A percentile compares a stretch with the other conserved stretches of the same genome.
Conservation (phyloP, 2,888 invertebrate species). For the Trissolcus japonicus region DNA sequence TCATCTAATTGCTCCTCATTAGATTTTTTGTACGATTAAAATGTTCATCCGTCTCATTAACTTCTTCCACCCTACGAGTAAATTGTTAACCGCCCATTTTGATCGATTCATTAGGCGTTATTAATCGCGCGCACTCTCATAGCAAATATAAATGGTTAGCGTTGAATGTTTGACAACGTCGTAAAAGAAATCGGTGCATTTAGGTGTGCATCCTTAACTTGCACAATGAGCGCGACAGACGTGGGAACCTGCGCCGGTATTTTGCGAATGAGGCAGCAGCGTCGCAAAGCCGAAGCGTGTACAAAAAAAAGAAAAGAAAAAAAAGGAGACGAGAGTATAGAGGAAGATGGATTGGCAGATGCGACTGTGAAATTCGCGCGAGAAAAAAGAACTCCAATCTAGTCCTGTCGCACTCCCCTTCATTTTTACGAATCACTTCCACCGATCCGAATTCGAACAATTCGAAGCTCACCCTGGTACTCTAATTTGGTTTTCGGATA, state of each 20-base stretch:
- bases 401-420: slow-evolving; percentile 52
- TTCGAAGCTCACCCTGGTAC: slow-evolving; percentile 54
- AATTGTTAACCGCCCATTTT: background rate
- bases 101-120: slow-evolving; percentile 4
- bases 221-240: slow-evolving; percentile 56
- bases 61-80: too few relatives aligned
- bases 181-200: slow-evolving; percentile 42
- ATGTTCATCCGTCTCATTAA: too few relatives aligned
- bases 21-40: too few relatives aligned
- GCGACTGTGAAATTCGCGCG: slow-evolving; percentile 57
- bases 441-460: slow-evolving; percentile 65
- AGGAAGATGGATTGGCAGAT: slow-evolving; percentile 55
- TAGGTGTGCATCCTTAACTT: slow-evolving; percentile 33
- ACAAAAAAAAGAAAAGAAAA: slow-evolving; percentile 28
- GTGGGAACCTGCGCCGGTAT: slow-evolving; percentile 61
- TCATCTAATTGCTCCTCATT: too few relatives aligned
- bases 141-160: background rate
- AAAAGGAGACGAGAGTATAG: slow-evolving; percentile 17
- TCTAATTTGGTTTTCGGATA: slow-evolving; percentile 62
- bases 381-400: slow-evolving; percentile 52
- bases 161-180: slow-evolving; percentile 31
- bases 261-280: slow-evolving; percentile 41
- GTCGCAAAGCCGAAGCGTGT: slow-evolving; percentile 11
- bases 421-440: slow-evolving; percentile 63
- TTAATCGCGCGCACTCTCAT: background rate